Base-by-base conservation (phyloP, 2,888 invertebrate species). In the Oconnorella tubifera region DNA sequence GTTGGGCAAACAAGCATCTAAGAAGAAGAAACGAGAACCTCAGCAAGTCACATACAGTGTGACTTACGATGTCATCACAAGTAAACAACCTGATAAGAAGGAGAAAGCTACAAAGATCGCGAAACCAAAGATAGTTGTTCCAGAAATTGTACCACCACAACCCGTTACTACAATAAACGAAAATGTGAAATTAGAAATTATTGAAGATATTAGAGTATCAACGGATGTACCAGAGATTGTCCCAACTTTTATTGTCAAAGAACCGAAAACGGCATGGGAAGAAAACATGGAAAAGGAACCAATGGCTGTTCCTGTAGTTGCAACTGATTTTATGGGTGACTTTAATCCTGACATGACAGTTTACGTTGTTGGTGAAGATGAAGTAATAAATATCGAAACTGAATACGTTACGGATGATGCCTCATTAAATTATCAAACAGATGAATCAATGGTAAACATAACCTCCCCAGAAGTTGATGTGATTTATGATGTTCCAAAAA, bases 41-140 rank as follows among this genome's bases (percentile, higher is more conserved):
- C 53, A 51, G 53, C 14, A 51, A 25, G 53, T 51, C 25, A 51
- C 53, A 4, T 51, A 51, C 53, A 51, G 4, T 27, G 53, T 51
- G 6, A 51, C 53, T 23, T 51, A 51, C 25, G 53, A 51, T 51
- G 53, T 51, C 10, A 51, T 51, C 53, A 51, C 10, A 6, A 10
- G 25, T 6, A 51, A 51, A 23, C 10, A 10, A 23, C 14, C 53
- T 6, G 25, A 25, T 27, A 51, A 51, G 53, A 51, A 51, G 25
- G 53, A 10, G 25, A 51, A 51, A 27, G 10, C 40, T 10, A 40
- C 40, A 40, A 40, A 40, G 40, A 40, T 14, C 10, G 40, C 40
- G 10, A 40, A 40, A 40, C 40, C 10, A 19, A 40, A 40, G 40
- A 40, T 40, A 14, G 40, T 19, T 14, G 19, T 19, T 14, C 40